Evolutionary conservation across 2,888 invertebrate genomes (phyloP), one percentile per base, ranked within the genome.

Genomic region (Ceriagrion tenellum): DNA sequence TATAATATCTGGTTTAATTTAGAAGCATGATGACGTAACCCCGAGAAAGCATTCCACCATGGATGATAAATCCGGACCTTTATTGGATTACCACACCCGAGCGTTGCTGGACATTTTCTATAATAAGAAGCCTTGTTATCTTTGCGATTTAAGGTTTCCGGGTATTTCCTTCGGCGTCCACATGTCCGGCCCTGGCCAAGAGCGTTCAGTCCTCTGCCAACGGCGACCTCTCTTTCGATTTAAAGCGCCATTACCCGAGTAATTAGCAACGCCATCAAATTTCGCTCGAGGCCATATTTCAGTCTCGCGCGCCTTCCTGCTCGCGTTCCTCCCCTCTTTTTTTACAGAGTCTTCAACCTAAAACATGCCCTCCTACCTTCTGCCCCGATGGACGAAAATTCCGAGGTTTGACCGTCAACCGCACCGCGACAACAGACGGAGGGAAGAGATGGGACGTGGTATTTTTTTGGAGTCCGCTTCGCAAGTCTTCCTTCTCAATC

Each of bases 261-360:
- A 81, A 81, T 81, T 81, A 81, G 74, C n/a, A 30, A 16, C 4
- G 74, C 74, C 74, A 81, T 81, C 74, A 81, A 81, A 81, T 81
- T 81, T 81, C 30, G 30, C 74, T 12, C 74, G 74, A 81, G 74
- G 74, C 74, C 74, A n/a, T 13, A 59, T 59, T 47, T 59, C 59
- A 20, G 59, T 59, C 47, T 47, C 69, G 23, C n/a, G 69, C 4
- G 30, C 26, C 35, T 81, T 81, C 74, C 69, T 69, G 69, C 20
- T 20, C 59, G 59, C 12, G 35, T 20, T 81, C 74, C 30, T 30
- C 74, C 30, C 30, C 35, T 35, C 35, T 18, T 30, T 69, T 69
- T 69, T 69, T 69, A n/a, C 12, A 4, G 13, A 30, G 0, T 13
- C 74, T 81, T n/a, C 35, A 35, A 30, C 74, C 74, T 81, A 0